Evolutionary conservation across 2,888 invertebrate genomes (phyloP).

Genomic region (Stenolophus ochropezus): DNA sequence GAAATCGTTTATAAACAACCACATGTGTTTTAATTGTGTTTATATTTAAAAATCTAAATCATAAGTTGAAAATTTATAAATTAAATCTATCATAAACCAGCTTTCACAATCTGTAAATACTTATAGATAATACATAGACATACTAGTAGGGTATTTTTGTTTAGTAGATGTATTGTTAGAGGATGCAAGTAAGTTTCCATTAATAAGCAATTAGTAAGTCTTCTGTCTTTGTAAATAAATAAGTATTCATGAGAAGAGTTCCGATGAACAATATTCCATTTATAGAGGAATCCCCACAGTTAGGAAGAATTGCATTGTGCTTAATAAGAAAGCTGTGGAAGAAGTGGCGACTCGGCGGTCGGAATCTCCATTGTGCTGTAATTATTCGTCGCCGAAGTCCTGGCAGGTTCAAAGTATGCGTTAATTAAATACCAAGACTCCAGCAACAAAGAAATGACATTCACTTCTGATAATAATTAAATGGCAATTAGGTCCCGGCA

Average conservation of each 20-base stretch:
- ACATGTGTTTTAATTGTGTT: no score
- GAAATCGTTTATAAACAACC: no score
- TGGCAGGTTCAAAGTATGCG: constrained; percentile 55
- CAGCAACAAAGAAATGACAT: constrained; percentile 58
- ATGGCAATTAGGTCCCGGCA: constrained; percentile 49
- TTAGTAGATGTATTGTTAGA: no score
- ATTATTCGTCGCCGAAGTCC: constrained; percentile 50
- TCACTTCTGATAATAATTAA: constrained; percentile 58
- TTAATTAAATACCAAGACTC: constrained; percentile 56
- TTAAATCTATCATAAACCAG: no score
- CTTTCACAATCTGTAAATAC: no score
- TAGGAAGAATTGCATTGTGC: constrained; percentile 1
- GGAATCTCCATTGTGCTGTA: constrained; percentile 42
- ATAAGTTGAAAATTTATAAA: no score
- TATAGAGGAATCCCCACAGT: neutral
- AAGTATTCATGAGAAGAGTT: neutral
- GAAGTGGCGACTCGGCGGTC: neutral
- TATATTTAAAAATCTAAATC: no score
- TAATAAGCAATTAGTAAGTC: neutral
- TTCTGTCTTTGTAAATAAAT: neutral
- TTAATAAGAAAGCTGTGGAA: constrained; percentile 9
- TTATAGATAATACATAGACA: no score
- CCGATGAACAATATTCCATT: neutral
- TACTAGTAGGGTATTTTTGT: no score
- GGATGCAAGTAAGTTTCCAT: no score